Evolutionary conservation across 64 coral and sea anemone species (phyloP).

Genomic region (Astreopora myriophthalma): DNA sequence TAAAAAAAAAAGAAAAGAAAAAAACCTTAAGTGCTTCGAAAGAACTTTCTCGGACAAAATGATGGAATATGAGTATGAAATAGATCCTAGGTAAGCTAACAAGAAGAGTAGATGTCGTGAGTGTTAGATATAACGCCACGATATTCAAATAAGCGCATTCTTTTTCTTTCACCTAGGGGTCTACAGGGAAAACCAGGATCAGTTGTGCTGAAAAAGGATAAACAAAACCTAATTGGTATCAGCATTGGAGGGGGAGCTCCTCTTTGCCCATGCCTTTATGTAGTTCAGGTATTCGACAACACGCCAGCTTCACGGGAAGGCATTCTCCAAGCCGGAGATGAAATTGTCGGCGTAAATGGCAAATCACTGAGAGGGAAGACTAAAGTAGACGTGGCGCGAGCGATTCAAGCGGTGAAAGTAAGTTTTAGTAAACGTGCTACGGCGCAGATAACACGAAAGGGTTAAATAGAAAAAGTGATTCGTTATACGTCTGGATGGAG

Average conservation of each 20-base stretch:
- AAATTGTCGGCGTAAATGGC: slow-evolving; percentile 99
- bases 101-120: not conserved
- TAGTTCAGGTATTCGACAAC: slow-evolving; percentile 99
- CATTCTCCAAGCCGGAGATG: slow-evolving; percentile 94
- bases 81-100: slow-evolving; percentile 84
- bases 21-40: not conserved
- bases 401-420: slow-evolving; percentile 97
- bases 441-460: not conserved
- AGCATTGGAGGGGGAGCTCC: slow-evolving; percentile 97
- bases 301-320: slow-evolving; percentile 93
- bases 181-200: slow-evolving; percentile 93
- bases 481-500: too few species aligned
- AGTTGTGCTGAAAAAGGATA: slow-evolving; percentile 92
- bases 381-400: slow-evolving; percentile 98
- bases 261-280: slow-evolving; percentile 95
- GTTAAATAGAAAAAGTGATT: not conserved
- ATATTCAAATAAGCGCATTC: not conserved
- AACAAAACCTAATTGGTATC: slow-evolving; percentile 98
- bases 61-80: slow-evolving; percentile 99
- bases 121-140: not conserved
- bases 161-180: slow-evolving; percentile 55
- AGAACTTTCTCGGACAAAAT: slow-evolving; percentile 53
- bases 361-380: slow-evolving; percentile 97
- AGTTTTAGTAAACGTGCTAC: not conserved
- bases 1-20: not conserved